Evolutionary conservation across 2,888 invertebrate species (phyloP), one percentile per base, ranked within the genome.

Genomic region (Coremacera marginata): DNA sequence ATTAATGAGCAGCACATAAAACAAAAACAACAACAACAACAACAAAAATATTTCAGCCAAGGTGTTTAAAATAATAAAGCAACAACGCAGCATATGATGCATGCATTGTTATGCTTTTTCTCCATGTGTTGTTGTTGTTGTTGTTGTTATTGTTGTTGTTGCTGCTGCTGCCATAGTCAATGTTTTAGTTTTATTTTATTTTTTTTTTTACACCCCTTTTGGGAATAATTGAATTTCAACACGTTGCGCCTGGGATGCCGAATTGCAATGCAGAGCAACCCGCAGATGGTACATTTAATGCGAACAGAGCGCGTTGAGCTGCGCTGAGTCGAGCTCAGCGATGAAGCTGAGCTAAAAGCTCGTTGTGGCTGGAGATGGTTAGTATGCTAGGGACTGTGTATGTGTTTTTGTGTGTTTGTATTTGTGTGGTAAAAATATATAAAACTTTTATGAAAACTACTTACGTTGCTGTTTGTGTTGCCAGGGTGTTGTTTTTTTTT

Each of bases 211-310:
- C 27, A 27, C 60, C 11, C 60, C 55, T 52, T n/a, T 9, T 31
- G 44, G 27, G 34, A 57, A 70, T 70, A 70, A 70, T 70, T 70
- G 55, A 70, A 70, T 70, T 70, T 27, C 70, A 70, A 55, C 70
- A 34, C 51, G 52, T 52, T 70, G 70, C 70, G 52, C 25, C 51
- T n/a, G 49, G 19, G 44, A 44, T 44, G 19, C 5, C 51, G 52
- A 68, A 14, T 51, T 1, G 34, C 31, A 55, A 70, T n/a, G 22
- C 34, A 70, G 52, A 37, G 25, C 27, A 68, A 51, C 52, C 31
- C 9, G 49, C 67, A 44, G 67, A 31, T 67, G 67, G 31, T 51
- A 16, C 70, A 70, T 70, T 44, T 70, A 70, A 70, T 9, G 70
- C 31, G 70, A 70, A 25, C 16, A 55, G 31, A 31, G 34, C 25